Conservation (phyloP, 2,888 invertebrate genomes). For the Drosophila incognita region DNA sequence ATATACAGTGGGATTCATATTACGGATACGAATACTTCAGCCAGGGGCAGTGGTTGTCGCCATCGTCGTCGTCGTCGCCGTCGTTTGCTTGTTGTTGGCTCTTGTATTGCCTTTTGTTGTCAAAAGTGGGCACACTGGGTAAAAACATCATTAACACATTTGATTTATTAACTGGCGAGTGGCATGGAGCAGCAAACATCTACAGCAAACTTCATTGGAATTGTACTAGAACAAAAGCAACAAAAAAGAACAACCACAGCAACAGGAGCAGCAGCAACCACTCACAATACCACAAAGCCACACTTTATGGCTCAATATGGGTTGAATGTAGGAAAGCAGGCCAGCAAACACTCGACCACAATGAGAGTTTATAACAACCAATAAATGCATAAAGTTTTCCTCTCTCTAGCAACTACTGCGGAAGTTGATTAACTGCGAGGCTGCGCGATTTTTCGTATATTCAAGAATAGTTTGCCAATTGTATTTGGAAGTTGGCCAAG, state of each 20-base stretch:
- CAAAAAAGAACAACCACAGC: constrained; percentile 38
- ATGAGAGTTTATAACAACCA: constrained; percentile 76
- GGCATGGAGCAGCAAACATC: constrained; percentile 57
- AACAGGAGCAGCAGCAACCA: constrained; percentile 26
- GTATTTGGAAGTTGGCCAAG: neutral
- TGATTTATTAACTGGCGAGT: constrained; percentile 85
- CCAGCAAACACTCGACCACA: constrained; percentile 34
- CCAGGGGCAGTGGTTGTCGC: constrained; percentile 20
- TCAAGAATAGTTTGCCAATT: neutral
- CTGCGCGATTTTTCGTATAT: neutral
- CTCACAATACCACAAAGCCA: constrained; percentile 63
- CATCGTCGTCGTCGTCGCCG: constrained; percentile 3
- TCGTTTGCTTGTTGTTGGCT: constrained; percentile 36
- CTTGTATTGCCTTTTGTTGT: constrained; percentile 70
- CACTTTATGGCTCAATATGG: constrained; percentile 75
- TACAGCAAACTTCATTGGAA: constrained; percentile 59
- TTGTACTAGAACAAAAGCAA: constrained; percentile 58
- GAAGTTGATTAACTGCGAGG: constrained; percentile 4
- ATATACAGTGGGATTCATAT: constrained; percentile 27
- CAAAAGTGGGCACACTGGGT: constrained; percentile 80
- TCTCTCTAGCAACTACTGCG: constrained; percentile 81
- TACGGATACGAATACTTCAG: constrained; percentile 33
- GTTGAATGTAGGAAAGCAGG: constrained; percentile 10
- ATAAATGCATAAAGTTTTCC: constrained; percentile 83
- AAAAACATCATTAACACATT: constrained; percentile 85